phyloP scores from a whole-genome alignment of 2,797 vertebrate species.

The Sebastes minor region DNA sequence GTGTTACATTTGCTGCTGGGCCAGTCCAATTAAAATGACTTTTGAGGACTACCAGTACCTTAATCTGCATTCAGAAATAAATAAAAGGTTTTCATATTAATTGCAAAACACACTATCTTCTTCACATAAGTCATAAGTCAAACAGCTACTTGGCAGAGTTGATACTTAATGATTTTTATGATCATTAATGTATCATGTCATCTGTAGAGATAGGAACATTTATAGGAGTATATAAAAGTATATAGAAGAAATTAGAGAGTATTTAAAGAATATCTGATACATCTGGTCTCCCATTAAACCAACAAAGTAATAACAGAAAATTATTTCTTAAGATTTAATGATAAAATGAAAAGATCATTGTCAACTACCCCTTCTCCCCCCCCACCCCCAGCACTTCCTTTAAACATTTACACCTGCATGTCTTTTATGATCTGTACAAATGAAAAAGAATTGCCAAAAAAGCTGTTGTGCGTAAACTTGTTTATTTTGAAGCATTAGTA shows the following conservation, averaged over 20 bases:
- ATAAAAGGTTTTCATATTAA: not conserved
- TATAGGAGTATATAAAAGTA: not conserved
- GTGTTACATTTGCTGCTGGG: too few species aligned
- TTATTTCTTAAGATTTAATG: not conserved
- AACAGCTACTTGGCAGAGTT: not conserved
- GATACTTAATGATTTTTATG: not conserved
- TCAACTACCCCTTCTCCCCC: not conserved
- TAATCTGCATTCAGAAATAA: not conserved
- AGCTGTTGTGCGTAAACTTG: not conserved
- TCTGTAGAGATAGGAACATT: not conserved
- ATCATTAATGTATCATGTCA: not conserved
- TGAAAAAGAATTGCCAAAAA: not conserved
- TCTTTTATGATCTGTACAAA: not conserved
- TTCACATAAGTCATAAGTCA: not conserved
- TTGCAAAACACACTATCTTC: not conserved
- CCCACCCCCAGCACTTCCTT: not conserved
- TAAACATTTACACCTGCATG: not conserved
- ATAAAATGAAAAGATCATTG: not conserved
- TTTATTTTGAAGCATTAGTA: slow-evolving; percentile 29
- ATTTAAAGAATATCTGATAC: not conserved
- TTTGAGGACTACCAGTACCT: too few species aligned
- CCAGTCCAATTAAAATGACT: too few species aligned
- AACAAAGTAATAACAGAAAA: not conserved
- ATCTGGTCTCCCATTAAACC: not conserved
- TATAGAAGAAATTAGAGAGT: not conserved